phyloP scores from a whole-genome alignment of 2,888 invertebrate species.

The Palloptera scutellata region DNA sequence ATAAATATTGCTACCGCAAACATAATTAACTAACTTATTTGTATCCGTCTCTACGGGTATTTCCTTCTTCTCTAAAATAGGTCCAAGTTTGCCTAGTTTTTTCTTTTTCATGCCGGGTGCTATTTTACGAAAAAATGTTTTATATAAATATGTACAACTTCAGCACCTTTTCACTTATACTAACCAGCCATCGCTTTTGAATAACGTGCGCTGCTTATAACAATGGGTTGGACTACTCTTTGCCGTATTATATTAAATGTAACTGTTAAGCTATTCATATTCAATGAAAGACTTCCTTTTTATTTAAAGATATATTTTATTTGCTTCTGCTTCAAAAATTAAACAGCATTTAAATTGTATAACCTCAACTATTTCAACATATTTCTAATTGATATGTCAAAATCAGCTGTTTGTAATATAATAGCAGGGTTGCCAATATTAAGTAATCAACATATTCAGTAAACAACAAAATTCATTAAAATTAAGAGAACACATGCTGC shows the following conservation, averaged over 20 bases:
- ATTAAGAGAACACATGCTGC: too few species aligned
- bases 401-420: slow-evolving; percentile 25
- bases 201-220: slow-evolving; percentile 39
- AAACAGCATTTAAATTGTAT: slow-evolving; percentile 37
- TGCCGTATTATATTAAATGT: slow-evolving; percentile 39
- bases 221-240: slow-evolving; percentile 25
- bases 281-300: not conserved
- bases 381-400: not conserved
- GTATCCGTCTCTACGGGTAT: slow-evolving; percentile 88
- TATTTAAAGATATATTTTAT: too few species aligned
- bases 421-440: not conserved
- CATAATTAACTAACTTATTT: slow-evolving; percentile 75
- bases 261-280: slow-evolving; percentile 41
- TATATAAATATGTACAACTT: not conserved
- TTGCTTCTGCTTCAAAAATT: too few species aligned
- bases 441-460: not conserved
- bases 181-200: slow-evolving; percentile 46
- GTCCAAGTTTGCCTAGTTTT: slow-evolving; percentile 70
- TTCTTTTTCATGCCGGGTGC: slow-evolving; percentile 66
- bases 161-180: not conserved
- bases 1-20: slow-evolving; percentile 87
- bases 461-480: too few species aligned
- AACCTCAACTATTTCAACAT: slow-evolving; percentile 32
- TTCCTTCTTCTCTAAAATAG: slow-evolving; percentile 73
- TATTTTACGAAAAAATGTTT: not conserved